phyloP scores from a whole-genome alignment of 2,888 invertebrate species.

The Cephus pygmeus region DNA sequence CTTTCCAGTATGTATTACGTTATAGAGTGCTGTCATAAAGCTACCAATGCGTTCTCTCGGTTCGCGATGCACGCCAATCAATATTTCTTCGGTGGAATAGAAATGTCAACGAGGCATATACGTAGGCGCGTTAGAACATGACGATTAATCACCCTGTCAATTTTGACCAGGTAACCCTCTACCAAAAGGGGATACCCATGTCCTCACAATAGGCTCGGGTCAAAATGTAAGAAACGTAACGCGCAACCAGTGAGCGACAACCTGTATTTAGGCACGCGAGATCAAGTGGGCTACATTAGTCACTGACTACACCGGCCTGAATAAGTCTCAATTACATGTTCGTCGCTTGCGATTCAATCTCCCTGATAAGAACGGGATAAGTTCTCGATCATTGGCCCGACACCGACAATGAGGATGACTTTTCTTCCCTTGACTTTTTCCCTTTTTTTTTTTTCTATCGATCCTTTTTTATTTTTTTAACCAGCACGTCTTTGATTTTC shows the following conservation, averaged over 20 bases:
- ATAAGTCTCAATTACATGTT: conserved; percentile 8
- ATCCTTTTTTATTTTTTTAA: neutral
- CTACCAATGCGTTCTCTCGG: neutral
- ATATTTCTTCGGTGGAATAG: conserved; percentile 19
- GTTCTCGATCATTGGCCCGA: neutral
- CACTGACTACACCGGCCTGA: neutral
- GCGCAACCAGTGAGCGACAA: conserved; percentile 2
- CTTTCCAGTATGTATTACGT: neutral
- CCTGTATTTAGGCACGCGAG: conserved; percentile 8
- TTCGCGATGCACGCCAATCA: conserved; percentile 5
- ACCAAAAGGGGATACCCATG: conserved; percentile 20
- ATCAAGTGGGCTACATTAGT: conserved; percentile 1
- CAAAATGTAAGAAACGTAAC: neutral
- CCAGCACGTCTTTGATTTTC: neutral
- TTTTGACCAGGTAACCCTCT: conserved; percentile 19
- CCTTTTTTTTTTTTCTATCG: neutral
- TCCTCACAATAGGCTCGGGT: conserved; percentile 7
- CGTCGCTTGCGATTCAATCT: conserved; percentile 1
- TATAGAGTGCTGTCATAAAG: neutral
- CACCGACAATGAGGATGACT: neutral
- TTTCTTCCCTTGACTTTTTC: neutral
- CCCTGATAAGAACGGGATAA: neutral
- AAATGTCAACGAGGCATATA: conserved; percentile 18
- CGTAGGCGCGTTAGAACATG: conserved; percentile 16
- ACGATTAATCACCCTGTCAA: conserved; percentile 25